Evolutionary conservation across 2,797 vertebrate species (phyloP), one percentile per base, ranked within the genome.

Genomic region (Meda fulgida): DNA sequence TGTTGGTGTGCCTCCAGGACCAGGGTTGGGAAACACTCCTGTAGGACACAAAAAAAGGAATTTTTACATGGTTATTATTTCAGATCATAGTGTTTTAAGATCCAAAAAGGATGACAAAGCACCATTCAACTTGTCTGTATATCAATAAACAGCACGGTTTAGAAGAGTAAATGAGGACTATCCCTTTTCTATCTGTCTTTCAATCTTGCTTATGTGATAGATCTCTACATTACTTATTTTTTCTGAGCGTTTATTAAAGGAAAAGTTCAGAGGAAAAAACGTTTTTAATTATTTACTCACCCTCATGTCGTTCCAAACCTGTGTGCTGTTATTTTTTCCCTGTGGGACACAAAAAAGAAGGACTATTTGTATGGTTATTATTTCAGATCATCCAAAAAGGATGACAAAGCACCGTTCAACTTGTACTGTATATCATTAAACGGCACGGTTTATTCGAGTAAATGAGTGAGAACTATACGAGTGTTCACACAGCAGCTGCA

Each of bases 401-500:
- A 29, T 7, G 7, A 58, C 13, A 29, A 40, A 60, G 13, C 8
- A 23, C 31, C 26, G 6, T 14, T 23, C 4, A 34, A 6, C 4
- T 7, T 14, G 29, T 43, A 23, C 10, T 60, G 10, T 60, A 60
- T 2, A 5, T 63, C 60, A 1, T 7, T 29, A 16, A 63, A 29
- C 13, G 1, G 29, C 26, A 29, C 29, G 38, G 4, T 38, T 70
- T 13, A 70, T 11, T 40, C 40, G 34, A 38, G 53, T 19, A 43
- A 11, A 16, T 31, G 19, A 46, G 19, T 13, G 40, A 29, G n/a
- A 80, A 34, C 31, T 67, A 48, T 3, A 21, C 18, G 31, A 6
- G 19, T 11, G 46, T 21, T 70, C 14, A 81, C 11, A 81, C 70
- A 19, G 71, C 71, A 83, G 40, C 70, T 16, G 70, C 55, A 75